phyloP scores from a whole-genome alignment of 2,797 vertebrate species.

The Bovichtus variegatus region DNA sequence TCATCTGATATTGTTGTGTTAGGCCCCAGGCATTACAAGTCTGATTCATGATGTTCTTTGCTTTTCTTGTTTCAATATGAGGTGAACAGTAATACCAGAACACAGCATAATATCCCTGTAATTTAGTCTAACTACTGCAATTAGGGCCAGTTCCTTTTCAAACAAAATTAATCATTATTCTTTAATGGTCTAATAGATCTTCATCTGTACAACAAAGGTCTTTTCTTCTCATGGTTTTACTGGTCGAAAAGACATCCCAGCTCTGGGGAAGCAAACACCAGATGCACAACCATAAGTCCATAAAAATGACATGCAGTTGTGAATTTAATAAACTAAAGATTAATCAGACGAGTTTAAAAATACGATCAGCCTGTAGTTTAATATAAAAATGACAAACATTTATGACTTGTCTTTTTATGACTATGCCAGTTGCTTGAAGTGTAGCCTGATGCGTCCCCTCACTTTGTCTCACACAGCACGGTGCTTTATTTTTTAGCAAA shows the following conservation, averaged over 20 bases:
- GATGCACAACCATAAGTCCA: neutral
- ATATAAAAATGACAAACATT: conserved; percentile 30
- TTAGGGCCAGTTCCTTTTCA: conserved; percentile 35
- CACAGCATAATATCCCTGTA: conserved; percentile 44
- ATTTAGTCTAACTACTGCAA: conserved; percentile 56
- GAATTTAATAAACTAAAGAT: conserved; percentile 19
- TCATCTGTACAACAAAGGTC: conserved; percentile 30
- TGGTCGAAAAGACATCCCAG: conserved; percentile 14
- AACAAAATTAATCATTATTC: conserved; percentile 44
- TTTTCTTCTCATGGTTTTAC: conserved; percentile 42
- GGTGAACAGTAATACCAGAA: conserved; percentile 39
- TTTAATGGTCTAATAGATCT: conserved; percentile 65
- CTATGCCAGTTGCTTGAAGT: conserved; percentile 13
- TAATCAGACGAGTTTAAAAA: conserved; percentile 19
- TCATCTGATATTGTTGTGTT: conserved; percentile 38
- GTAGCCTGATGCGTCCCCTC: conserved; percentile 3
- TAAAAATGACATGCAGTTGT: conserved; percentile 25
- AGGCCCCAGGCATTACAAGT: conserved; percentile 26
- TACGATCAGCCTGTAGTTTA: neutral
- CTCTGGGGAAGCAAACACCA: conserved; percentile 14
- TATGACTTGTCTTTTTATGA: conserved; percentile 13
- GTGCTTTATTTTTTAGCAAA: conserved; percentile 4
- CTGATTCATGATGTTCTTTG: conserved; percentile 30
- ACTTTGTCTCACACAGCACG: neutral
- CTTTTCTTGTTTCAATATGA: conserved; percentile 35